Percentiles rank a stretch among this genome's conserved stretches.
Evolutionary conservation across 2,797 vertebrate species (phyloP).

Genomic region (Echiichthys vipera): DNA sequence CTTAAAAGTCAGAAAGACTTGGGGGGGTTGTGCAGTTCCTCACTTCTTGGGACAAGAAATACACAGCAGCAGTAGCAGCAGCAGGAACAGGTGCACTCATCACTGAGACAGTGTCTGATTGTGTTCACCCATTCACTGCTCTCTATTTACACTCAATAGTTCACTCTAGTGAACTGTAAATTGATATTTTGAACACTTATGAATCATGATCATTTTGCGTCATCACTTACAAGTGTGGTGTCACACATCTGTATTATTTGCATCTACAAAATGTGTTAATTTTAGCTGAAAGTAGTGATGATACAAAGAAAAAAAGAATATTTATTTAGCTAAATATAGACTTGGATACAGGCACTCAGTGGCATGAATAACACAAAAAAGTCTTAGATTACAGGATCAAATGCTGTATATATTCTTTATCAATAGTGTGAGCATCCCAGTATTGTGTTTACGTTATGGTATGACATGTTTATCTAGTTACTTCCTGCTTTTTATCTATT

Average conservation of each 20-base stretch:
- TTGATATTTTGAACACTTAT: background rate
- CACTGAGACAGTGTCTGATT: constrained; percentile 16
- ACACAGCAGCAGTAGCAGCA: constrained; percentile 29
- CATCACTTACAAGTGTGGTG: background rate
- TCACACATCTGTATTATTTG: background rate
- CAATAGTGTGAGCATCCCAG: background rate
- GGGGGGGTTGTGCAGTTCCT: constrained; percentile 43
- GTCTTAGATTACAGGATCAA: background rate
- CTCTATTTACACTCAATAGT: background rate
- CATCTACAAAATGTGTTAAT: background rate
- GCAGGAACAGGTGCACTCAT: constrained; percentile 52
- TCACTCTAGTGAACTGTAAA: background rate
- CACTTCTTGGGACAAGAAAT: constrained; percentile 69
- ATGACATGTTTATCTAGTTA: background rate
- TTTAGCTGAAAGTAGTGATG: background rate
- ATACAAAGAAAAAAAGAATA: background rate
- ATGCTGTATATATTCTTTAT: background rate
- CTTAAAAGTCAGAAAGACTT: constrained; percentile 71
- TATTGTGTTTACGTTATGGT: background rate
- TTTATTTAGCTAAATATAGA: background rate
- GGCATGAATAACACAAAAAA: background rate
- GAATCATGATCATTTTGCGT: background rate
- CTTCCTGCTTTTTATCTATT: background rate
- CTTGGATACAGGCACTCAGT: background rate
- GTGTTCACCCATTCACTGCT: constrained; percentile 1